Evolutionary conservation across 2,888 invertebrate species (phyloP), one percentile per base, ranked within the genome.

Genomic region (Acleris sparsana): DNA sequence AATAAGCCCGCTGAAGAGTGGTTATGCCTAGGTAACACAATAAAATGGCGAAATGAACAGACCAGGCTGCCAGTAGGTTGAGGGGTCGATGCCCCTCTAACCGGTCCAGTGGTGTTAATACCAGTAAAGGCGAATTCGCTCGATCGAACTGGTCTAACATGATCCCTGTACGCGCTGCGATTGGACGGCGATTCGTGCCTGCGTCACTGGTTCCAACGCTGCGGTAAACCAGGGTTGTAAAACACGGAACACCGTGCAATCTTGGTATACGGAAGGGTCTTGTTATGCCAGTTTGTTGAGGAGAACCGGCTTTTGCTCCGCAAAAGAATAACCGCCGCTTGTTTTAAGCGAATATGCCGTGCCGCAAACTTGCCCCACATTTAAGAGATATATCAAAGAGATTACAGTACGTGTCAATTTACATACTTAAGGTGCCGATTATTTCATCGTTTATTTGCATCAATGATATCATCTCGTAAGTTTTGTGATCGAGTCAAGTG

Each of bases 331-430:
- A 39, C 39, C 39, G 1, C 33, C 13, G 39, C 39, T 39, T 39
- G 89, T 89, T 87, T 88, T 83, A 80, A 81, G 80, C 79, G 80
- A 81, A 83, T 79, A 82, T 49, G 81, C 80, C 81, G 79, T 81
- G 82, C 80, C 77, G 76, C 78, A 85, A 89, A 90, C 88, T 89
- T 92, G 89, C 87, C 92, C 88, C 83, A 92, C 86, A 84, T 92
- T 87, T 85, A 72, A 72, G 72, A 80, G 78, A 73, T 76, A 79
- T 77, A 75, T 73, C 72, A 71, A 60, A 39, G 20, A 60, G 52
- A 66, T 62, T 57, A 62, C 66, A 66, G 61, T 66, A 62, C 66
- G 57, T 39, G 62, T 57, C 66, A 66, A 66, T 66, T 62, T 53
- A 57, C 61, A 46, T 65, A 61, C 55, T 22, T 33, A 66, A 62